phyloP scores from a whole-genome alignment of 53 echinoderm and acorn worm genomes.

The Stichopus horrens region DNA sequence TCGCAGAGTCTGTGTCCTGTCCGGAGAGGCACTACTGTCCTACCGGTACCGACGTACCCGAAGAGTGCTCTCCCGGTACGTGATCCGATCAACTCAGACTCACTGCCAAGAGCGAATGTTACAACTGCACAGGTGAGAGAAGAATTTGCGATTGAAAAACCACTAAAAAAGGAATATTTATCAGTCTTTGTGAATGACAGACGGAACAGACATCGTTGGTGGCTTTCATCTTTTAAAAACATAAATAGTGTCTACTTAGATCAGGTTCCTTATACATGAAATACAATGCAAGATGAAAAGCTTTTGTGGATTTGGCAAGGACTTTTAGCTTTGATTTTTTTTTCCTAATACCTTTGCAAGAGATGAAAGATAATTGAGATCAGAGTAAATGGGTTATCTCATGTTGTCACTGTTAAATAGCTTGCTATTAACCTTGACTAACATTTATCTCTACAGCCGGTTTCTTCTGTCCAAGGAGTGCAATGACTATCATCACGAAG shows the following conservation, averaged over 20 bases:
- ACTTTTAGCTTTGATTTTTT: no score
- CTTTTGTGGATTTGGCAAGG: not conserved
- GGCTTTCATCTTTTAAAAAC: not conserved
- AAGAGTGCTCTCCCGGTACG: constrained; percentile 80
- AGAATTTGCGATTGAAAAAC: constrained; percentile 41
- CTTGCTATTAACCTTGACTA: no score
- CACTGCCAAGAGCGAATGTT: constrained; percentile 79
- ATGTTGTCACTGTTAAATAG: no score
- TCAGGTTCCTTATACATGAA: not conserved
- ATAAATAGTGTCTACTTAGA: not conserved
- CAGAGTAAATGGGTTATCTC: no score
- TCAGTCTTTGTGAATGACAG: not conserved
- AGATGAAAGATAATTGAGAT: no score
- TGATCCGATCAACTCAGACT: constrained; percentile 75
- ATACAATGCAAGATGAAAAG: not conserved
- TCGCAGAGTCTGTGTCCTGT: constrained; percentile 70
- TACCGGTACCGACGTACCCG: constrained; percentile 77
- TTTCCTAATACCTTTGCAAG: no score
- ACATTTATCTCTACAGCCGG: constrained; percentile 70
- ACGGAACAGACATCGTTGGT: not conserved
- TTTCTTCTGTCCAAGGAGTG: constrained; percentile 82
- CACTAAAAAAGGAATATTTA: constrained; percentile 25
- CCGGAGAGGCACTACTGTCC: constrained; percentile 75
- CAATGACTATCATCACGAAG: constrained; percentile 71
- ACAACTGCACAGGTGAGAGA: constrained; percentile 82